Evolutionary conservation across 2,113 vertebrate genomes (phyloP).

Genomic region (Coptodon bakossiorum): DNA sequence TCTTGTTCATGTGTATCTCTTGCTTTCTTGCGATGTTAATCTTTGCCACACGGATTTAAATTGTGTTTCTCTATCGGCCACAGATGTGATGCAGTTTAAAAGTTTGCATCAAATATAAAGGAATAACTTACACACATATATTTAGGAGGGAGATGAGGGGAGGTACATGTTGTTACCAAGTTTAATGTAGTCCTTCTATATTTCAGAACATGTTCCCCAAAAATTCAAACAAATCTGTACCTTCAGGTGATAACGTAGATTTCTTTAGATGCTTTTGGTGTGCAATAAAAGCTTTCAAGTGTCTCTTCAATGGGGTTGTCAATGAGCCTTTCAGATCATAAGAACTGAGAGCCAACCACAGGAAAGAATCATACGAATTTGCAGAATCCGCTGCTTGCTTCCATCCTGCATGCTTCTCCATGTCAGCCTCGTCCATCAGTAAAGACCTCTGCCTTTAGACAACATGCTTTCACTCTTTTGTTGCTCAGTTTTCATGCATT

Average conservation of each 20-base stretch:
- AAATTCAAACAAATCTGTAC: background rate
- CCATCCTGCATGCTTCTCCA: conserved; percentile 40
- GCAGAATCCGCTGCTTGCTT: conserved; percentile 14
- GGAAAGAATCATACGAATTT: background rate
- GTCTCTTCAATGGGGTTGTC: conserved; percentile 39
- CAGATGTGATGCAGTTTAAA: background rate
- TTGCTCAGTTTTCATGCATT: conserved; percentile 23
- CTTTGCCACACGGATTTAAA: background rate
- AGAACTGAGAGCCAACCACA: background rate
- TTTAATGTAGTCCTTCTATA: background rate
- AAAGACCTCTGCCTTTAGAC: background rate
- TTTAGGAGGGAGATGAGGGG: background rate
- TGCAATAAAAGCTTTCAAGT: background rate
- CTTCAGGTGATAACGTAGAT: background rate
- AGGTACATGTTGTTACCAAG: background rate
- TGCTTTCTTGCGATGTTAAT: background rate
- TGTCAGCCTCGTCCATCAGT: conserved; percentile 20
- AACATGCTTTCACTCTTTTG: conserved; percentile 21
- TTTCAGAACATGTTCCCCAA: background rate
- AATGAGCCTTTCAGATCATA: conserved; percentile 24
- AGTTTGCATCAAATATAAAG: background rate
- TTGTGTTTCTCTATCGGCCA: background rate
- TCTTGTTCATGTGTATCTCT: conserved; percentile 21
- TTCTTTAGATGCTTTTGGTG: background rate
- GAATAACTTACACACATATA: background rate